Base-by-base conservation (phyloP, 2,888 invertebrate species). In the Thecocarcelia acutangulata region DNA sequence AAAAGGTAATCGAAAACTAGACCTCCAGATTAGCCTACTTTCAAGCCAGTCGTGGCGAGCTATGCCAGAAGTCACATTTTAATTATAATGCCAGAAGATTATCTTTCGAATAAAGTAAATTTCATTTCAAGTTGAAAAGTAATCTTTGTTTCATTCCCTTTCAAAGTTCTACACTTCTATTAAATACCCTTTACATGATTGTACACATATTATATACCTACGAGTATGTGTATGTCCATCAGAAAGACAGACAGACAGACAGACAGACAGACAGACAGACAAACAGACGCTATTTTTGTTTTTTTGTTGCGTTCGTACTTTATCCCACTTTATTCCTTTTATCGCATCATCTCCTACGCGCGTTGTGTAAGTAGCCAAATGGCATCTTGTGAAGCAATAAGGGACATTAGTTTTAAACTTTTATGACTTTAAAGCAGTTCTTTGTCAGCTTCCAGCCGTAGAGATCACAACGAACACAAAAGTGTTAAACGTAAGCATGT, bases 401-500 rank as follows among this genome's bases (percentile, higher is more conserved):
- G 61, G 66, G 73, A 68, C 66, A 37, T 44, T 68, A 61, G 46
- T 61, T 79, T 68, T 21, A 46, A 70, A 40, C 70, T 48, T 54
- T 64, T 58, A 58, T 64, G 58, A 56, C 24, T 40, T 73, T 59
- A 50, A 50, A 64, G 50, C 33, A 37, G 37, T 48, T 73, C 33
- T 74, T 64, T 64, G 37, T n/a, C 44, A 73, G 54, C 33, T 64
- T 64, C 12, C 56, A 52, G 61, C 33, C 19, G 63, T 52, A 28
- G 54, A 69, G 33, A 33, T 33, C 33, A 24, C 46, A 66, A 9
- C n/a, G 37, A 48, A 66, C 33, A 54, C 33, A 33, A 3, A 33
- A 46, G 56, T 56, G 28, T 1, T 24, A 33, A 13, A 19, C 11
- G 19, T 48, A 4, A 5, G n/a, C 44, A n/a, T n/a, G 15, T n/a